Evolutionary conservation across 92 coral and sea anemone species (phyloP), one percentile per base, ranked within the genome.

Genomic region (Muricea muricata): DNA sequence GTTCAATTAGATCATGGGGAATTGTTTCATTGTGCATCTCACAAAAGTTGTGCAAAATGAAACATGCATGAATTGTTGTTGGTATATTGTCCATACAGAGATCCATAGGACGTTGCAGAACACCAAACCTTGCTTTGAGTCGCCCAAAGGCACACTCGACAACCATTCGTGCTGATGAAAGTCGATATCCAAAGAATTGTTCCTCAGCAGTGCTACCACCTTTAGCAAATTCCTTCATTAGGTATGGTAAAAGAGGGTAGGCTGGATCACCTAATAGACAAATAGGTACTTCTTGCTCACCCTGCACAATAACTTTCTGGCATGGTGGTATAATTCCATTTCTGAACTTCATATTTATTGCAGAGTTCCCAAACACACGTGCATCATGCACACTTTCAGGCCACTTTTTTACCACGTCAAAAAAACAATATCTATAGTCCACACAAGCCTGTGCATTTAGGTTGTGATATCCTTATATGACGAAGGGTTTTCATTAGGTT

Each of bases 131-230:
- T n/a, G n/a, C n/a, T n/a, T n/a, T n/a, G n/a, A n/a, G n/a, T n/a
- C n/a, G n/a, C n/a, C n/a, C n/a, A n/a, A n/a, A n/a, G 9, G 23
- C 67, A 18, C 24, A 18, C n/a, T 25, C 29, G 67, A 25, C 67
- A 58, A 25, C 24, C n/a, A 21, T 58, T 58, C 21, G 29, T 18
- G 23, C 29, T 25, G 29, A 58, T 25, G 21, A 58, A 58, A 58
- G 67, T 58, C 67, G 8, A 58, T n/a, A 58, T 8, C 67, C 67
- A 58, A 18, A 58, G 21, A 7, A 58, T 58, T 58, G 67, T 58
- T 58, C 67, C 67, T 58, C 9, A 58, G 67, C 67, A 58, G 67
- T 58, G 67, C n/a, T n/a, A n/a, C n/a, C n/a, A n/a, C n/a, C n/a
- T n/a, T n/a, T n/a, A n/a, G n/a, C n/a, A n/a, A n/a, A n/a, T n/a